phyloP scores from a whole-genome alignment of 2,113 vertebrate genomes.

The Hylia prasina region DNA sequence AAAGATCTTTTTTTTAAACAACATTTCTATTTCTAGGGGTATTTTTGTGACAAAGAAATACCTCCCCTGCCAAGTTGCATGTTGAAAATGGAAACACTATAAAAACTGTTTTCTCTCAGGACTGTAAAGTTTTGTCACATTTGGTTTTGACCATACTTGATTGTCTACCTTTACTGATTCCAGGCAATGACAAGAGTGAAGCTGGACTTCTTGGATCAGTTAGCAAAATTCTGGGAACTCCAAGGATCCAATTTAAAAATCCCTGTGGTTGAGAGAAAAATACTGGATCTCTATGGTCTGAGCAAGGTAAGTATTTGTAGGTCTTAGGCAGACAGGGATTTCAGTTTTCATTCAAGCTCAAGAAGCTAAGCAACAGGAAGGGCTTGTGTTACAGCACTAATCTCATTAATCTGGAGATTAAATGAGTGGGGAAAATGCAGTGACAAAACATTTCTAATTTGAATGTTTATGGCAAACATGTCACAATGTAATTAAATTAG shows the following conservation, averaged over 20 bases:
- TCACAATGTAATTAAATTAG: background rate
- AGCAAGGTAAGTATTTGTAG: constrained; percentile 81
- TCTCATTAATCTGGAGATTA: background rate
- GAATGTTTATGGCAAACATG: background rate
- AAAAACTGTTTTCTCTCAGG: background rate
- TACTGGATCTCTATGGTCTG: constrained; percentile 91
- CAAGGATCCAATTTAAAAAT: constrained; percentile 94
- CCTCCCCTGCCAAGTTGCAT: background rate
- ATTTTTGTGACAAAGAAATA: background rate
- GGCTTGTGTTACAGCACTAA: background rate
- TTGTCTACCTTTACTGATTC: background rate
- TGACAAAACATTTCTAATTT: background rate
- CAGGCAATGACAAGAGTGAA: constrained; percentile 96
- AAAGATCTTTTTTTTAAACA: background rate
- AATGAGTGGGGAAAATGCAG: background rate
- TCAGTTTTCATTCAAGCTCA: background rate
- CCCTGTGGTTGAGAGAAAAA: constrained; percentile 92
- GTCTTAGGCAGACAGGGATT: background rate
- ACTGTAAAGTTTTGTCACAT: background rate
- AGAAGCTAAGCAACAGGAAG: background rate
- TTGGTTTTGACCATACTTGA: background rate
- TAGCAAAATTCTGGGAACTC: constrained; percentile 98
- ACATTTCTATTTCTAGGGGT: accelerated
- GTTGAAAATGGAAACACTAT: background rate
- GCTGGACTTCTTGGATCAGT: constrained; percentile 95